Percentiles rank a stretch among this genome's conserved stretches.
Conservation (phyloP, 2,797 vertebrate species). For the Chiloscyllium punctatum region DNA sequence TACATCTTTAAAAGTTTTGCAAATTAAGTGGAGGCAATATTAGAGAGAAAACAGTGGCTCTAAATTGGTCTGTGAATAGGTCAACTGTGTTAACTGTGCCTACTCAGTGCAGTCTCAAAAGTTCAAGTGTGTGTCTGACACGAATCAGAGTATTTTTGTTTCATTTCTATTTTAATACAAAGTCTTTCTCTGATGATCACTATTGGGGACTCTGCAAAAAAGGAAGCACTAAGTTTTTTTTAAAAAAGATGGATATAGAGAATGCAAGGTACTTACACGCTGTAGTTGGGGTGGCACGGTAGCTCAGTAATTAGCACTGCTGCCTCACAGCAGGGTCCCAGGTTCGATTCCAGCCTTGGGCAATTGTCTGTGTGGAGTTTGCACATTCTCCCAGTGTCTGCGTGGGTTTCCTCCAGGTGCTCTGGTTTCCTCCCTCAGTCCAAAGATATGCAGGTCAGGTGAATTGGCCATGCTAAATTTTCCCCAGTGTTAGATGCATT, state of each 20-base stretch:
- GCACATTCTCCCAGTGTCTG: too few relatives aligned
- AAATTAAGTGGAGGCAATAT: not conserved
- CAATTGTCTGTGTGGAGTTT: too few relatives aligned
- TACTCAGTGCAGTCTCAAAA: not conserved
- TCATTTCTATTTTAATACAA: not conserved
- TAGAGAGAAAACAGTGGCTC: not conserved
- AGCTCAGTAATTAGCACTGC: too few relatives aligned
- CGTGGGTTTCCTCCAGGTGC: too few relatives aligned
- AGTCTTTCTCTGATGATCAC: not conserved
- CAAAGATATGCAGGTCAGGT: too few relatives aligned
- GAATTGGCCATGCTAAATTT: too few relatives aligned
- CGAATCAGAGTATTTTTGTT: not conserved
- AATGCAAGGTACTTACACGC: not conserved
- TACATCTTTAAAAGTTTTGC: not conserved
- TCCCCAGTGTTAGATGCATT: too few relatives aligned
- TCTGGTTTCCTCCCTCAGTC: too few relatives aligned
- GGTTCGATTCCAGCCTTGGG: too few relatives aligned
- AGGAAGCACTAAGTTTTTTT: not conserved
- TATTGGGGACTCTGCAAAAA: not conserved
- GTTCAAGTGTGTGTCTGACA: not conserved
- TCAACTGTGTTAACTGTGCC: not conserved
- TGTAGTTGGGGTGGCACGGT: not conserved
- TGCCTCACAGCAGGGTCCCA: too few relatives aligned
- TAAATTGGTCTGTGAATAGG: not conserved
- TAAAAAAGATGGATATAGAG: not conserved